Conservation (phyloP, 2,113 vertebrate species). For the Blennius ocellaris region DNA sequence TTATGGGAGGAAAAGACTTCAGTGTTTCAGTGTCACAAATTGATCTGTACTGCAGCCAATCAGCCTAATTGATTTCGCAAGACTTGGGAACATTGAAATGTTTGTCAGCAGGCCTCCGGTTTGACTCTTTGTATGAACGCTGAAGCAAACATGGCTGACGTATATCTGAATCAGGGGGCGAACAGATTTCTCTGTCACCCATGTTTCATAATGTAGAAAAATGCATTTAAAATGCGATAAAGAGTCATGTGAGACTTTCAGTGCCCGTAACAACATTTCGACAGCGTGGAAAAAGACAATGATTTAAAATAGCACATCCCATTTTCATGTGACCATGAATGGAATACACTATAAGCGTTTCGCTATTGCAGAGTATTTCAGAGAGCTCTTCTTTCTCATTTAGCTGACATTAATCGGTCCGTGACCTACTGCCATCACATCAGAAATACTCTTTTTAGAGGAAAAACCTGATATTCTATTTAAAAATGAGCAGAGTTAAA, state of each 20-base stretch:
- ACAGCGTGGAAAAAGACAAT: neutral
- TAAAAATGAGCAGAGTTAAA: no score
- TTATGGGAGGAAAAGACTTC: slow-evolving; percentile 53
- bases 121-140: slow-evolving; percentile 1
- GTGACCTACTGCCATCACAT: no score
- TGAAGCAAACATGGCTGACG: neutral
- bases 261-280: neutral
- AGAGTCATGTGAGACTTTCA: neutral
- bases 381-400: neutral
- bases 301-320: neutral
- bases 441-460: no score
- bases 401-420: no score
- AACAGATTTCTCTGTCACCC: neutral
- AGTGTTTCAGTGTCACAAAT: slow-evolving; percentile 67
- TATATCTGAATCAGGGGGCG: neutral
- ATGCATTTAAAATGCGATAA: slow-evolving; percentile 2
- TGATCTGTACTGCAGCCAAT: slow-evolving; percentile 66
- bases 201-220: neutral
- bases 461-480: no score
- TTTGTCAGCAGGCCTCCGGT: slow-evolving; percentile 38
- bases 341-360: neutral
- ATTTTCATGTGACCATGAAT: slow-evolving; percentile 13
- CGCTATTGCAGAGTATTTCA: neutral
- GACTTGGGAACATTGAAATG: slow-evolving; percentile 56
- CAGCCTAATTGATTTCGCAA: slow-evolving; percentile 71